A percentile compares a stretch with the other conserved stretches of the same genome.
These are phyloP conservation scores for Linnaemya vulpina DNA, from an alignment of 2,888 invertebrate species.

Conservation along the genomic window DNA sequence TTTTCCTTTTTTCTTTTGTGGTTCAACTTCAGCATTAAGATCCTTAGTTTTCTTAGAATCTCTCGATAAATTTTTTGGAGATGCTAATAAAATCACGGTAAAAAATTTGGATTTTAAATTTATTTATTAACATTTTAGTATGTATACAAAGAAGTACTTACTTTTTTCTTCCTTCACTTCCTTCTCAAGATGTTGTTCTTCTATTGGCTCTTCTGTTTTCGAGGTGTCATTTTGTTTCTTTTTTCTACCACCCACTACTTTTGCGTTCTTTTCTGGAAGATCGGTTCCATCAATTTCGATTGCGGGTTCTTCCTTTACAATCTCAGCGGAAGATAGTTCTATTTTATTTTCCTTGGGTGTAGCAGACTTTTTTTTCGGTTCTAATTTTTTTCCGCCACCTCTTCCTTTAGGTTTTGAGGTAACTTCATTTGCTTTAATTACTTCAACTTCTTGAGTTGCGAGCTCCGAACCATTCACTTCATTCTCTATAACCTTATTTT, in stretches of 20 bases:
- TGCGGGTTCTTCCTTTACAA: slow-evolving; percentile 61
- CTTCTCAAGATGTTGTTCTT: background rate
- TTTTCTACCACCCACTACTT: slow-evolving; percentile 8
- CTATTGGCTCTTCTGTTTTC: slow-evolving; percentile 21
- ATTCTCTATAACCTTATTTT: slow-evolving; percentile 65
- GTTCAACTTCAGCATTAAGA: slow-evolving; percentile 43
- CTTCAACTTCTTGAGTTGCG: slow-evolving; percentile 27
- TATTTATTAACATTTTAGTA: too few relatives aligned
- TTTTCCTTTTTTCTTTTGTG: slow-evolving; percentile 52
- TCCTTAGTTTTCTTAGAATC: slow-evolving; percentile 69
- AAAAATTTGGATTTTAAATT: background rate
- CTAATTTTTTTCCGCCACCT: slow-evolving; percentile 71
- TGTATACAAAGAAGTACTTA: too few relatives aligned
- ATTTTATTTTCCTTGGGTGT: slow-evolving; percentile 32
- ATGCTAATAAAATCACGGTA: background rate
- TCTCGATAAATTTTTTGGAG: slow-evolving; percentile 50
- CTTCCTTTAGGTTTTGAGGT: slow-evolving; percentile 72
- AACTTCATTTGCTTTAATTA: slow-evolving; percentile 9
- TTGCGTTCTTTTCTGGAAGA: slow-evolving; percentile 20
- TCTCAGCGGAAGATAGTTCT: slow-evolving; percentile 45
- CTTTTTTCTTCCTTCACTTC: slow-evolving; percentile 18
- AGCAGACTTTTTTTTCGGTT: slow-evolving; percentile 31
- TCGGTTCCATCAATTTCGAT: slow-evolving; percentile 49
- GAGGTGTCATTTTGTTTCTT: slow-evolving; percentile 70
- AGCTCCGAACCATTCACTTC: slow-evolving; percentile 4